Evolutionary conservation across 2,797 vertebrate genomes (phyloP), one percentile per base, ranked within the genome.

Genomic region (Esox masquinongy): DNA sequence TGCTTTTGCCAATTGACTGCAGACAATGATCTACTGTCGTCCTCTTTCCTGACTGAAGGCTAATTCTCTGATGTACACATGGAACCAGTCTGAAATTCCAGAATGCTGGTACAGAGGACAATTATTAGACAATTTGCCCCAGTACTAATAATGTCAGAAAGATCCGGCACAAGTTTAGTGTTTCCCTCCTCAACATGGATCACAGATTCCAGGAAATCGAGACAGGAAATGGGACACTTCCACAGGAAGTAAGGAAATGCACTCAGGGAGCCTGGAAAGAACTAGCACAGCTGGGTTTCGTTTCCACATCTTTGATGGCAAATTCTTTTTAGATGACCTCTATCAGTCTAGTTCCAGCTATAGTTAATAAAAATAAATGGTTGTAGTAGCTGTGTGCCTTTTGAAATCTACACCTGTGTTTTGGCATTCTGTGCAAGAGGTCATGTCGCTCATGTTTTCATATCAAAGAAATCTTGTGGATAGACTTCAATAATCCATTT

Each of bases 191-290:
- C 36, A 68, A 76, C 31, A 70, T 71, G 36, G 74, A 67, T 24
- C 70, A 36, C 50, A 50, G 49, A 17, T 74, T 50, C 53, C 74
- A 86, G 81, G 84, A 87, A 77, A 68, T 68, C 29, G 51, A 51
- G 24, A 70, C 82, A 85, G 87, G 85, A 90, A 87, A 84, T 79
- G 17, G 39, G 26, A 63, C 77, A 53, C 16, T 87, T 84, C 75
- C 70, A 68, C 31, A 80, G 79, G 80, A 89, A 82, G 79, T 78
- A 64, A 66, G 71, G 75, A 90, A 84, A 77, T 73, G 59, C 76
- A 76, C 56, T 73, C n/a, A 66, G 68, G 73, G 72, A 39, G n/a
- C 5, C 6, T 43, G 9, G 51, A 19, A 26, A 64, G 50, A 49
- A 22, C 51, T 68, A 72, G 26, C 26, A 70, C 29, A 24, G 66